phyloP scores from a whole-genome alignment of 2,888 invertebrate genomes.

The Brassicogethes aeneus region DNA sequence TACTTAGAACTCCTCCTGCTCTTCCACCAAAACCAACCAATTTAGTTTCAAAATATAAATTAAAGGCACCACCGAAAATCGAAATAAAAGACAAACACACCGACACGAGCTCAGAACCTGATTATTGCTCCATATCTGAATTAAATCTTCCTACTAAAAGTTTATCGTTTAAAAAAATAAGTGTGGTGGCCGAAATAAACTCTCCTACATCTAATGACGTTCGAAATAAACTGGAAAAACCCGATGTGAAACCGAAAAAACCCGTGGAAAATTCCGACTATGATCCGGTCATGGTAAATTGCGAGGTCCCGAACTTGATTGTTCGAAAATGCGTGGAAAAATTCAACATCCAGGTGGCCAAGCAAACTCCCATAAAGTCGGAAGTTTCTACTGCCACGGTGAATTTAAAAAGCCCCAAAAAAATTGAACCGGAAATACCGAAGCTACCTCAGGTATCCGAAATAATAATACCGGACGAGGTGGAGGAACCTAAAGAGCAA shows the following conservation, averaged over 20 bases:
- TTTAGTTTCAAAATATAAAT: slow-evolving; percentile 57
- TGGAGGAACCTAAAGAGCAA: slow-evolving; percentile 31
- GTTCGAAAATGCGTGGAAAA: slow-evolving; percentile 36
- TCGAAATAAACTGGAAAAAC: slow-evolving; percentile 23
- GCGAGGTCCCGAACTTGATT: slow-evolving; percentile 24
- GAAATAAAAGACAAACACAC: slow-evolving; percentile 21
- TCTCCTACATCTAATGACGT: slow-evolving; percentile 26
- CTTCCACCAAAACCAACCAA: slow-evolving; percentile 73
- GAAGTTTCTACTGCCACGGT: slow-evolving; percentile 15
- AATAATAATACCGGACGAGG: slow-evolving; percentile 61
- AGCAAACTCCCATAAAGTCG: slow-evolving; percentile 30
- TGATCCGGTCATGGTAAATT: slow-evolving; percentile 16
- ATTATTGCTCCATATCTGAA: slow-evolving; percentile 71
- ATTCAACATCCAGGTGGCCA: slow-evolving; percentile 33
- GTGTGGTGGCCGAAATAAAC: slow-evolving; percentile 35
- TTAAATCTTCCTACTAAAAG: slow-evolving; percentile 45
- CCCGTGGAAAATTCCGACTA: slow-evolving; percentile 13
- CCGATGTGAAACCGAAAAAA: slow-evolving; percentile 10
- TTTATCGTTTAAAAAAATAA: slow-evolving; percentile 29
- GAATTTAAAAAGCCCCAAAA: slow-evolving; percentile 23
- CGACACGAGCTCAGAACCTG: slow-evolving; percentile 43
- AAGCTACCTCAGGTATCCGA: slow-evolving; percentile 67
- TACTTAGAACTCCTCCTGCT: slow-evolving; percentile 60
- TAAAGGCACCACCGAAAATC: slow-evolving; percentile 27
- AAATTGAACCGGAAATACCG: slow-evolving; percentile 55